Conservation (phyloP, 2,797 vertebrate species). For the Epinephelus awoara region DNA sequence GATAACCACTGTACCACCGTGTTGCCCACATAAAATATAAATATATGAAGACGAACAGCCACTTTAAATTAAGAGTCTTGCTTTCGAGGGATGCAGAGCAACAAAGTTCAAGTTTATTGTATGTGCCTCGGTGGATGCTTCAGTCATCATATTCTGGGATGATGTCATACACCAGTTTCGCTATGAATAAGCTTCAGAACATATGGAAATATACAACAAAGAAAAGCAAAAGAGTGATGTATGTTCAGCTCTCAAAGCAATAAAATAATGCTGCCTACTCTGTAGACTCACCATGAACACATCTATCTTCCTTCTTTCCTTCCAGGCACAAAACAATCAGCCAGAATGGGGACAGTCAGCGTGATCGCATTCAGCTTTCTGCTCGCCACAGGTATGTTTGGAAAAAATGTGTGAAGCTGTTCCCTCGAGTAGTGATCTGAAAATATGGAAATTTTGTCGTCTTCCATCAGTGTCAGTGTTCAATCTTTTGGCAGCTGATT, state of each 20-base stretch:
- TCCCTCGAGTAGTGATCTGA: not conserved
- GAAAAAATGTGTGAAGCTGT: not conserved
- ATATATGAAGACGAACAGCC: not conserved
- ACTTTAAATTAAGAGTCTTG: not conserved
- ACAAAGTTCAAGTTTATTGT: not conserved
- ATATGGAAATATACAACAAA: not conserved
- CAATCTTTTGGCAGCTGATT: not conserved
- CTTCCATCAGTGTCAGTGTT: not conserved
- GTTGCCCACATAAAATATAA: too few relatives aligned
- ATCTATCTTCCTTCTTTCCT: conserved; percentile 24
- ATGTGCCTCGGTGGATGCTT: not conserved
- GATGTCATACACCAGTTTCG: conserved; percentile 24
- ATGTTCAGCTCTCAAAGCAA: not conserved
- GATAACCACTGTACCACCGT: too few relatives aligned
- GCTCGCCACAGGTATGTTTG: conserved; percentile 78
- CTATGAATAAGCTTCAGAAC: not conserved
- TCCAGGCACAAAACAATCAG: conserved; percentile 61
- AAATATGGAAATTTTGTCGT: not conserved
- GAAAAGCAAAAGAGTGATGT: not conserved
- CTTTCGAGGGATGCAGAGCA: not conserved
- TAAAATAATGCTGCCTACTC: not conserved
- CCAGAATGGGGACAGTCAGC: conserved; percentile 73
- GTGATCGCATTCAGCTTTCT: conserved; percentile 75
- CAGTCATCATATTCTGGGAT: conserved; percentile 11
- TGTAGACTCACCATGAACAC: not conserved